phyloP scores from a whole-genome alignment of 2,888 invertebrate species.

The Pollenia labialis region DNA sequence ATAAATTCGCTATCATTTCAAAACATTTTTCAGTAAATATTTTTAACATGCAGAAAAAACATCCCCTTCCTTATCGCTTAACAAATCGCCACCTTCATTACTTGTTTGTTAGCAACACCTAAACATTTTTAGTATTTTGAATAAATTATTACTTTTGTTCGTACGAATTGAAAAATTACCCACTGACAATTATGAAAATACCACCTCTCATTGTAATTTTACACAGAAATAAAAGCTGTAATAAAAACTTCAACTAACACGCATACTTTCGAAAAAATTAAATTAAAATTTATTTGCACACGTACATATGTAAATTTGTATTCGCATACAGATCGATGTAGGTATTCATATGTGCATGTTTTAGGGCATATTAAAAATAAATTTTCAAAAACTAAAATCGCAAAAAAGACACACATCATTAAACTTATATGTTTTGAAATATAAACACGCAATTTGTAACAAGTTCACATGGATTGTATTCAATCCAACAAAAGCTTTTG shows the following conservation, averaged over 20 bases:
- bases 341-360: neutral
- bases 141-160: slow-evolving; percentile 63
- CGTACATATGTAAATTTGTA: neutral
- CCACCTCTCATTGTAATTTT: slow-evolving; percentile 24
- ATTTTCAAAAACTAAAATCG: slow-evolving; percentile 25
- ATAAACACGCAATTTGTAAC: slow-evolving; percentile 66
- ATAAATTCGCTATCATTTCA: too few species aligned
- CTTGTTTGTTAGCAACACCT: slow-evolving; percentile 60
- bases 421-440: slow-evolving; percentile 52
- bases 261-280: slow-evolving; percentile 29
- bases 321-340: neutral
- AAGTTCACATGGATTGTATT: slow-evolving; percentile 42
- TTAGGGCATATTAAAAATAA: slow-evolving; percentile 12
- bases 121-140: slow-evolving; percentile 29
- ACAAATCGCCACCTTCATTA: slow-evolving; percentile 36
- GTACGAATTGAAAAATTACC: slow-evolving; percentile 63
- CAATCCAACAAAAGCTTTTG: slow-evolving; percentile 12
- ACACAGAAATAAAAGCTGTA: slow-evolving; percentile 24
- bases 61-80: slow-evolving; percentile 2
- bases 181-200: slow-evolving; percentile 50
- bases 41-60: neutral
- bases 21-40: slow-evolving; percentile 11
- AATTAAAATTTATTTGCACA: slow-evolving; percentile 51
- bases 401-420: slow-evolving; percentile 49
- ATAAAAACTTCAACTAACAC: slow-evolving; percentile 52